Base-by-base conservation (phyloP, 1,140 invertebrate genomes). In the Drosophila pandora region DNA sequence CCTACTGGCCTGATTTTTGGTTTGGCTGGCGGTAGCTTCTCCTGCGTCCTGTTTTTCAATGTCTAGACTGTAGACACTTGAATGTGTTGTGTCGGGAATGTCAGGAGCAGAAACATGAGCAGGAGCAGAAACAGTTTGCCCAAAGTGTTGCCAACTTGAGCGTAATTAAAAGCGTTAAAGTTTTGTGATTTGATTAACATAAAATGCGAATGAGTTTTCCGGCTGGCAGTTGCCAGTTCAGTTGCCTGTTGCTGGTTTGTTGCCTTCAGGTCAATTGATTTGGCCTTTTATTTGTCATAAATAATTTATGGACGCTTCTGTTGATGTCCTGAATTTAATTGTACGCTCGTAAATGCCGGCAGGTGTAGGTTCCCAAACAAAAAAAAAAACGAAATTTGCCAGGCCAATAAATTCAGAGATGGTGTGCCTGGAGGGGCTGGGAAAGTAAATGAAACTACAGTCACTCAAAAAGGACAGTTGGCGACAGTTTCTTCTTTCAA, bases 111-210 rank as follows among this genome's bases (percentile, higher is more conserved):
- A 12, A 17, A 8, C 75, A 74, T 57, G 39, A 43, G 41, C 41
- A 43, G 39, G n/a, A 41, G 37, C 37, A 13, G 37, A 74, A 56
- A 47, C 25, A 48, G 54, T n/a, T n/a, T 59, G 39, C 12, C 13
- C 22, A 39, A 58, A 67, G 50, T 59, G 58, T 60, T 61, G 68
- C 68, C 68, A 77, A 73, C 68, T 75, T 75, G 75, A 50, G 64
- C 58, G 48, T 88, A 85, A 85, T 87, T 85, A 85, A 85, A 87
- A 70, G 61, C 83, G 58, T 82, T 82, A 52, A 72, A 82, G 71
- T 79, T 83, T 72, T 63, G 54, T 65, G 60, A 89, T 88, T 88
- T 77, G 68, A 49, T 76, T 62, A 49, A 55, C 76, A 89, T 76
- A 61, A 79, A 89, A 77, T 69, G 76, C 52, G 41, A 65, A 83